A percentile compares a stretch with the other conserved stretches of the same genome.
phyloP scores from a whole-genome alignment of 1,140 invertebrate species.

The Tetramorium parvispinum region DNA sequence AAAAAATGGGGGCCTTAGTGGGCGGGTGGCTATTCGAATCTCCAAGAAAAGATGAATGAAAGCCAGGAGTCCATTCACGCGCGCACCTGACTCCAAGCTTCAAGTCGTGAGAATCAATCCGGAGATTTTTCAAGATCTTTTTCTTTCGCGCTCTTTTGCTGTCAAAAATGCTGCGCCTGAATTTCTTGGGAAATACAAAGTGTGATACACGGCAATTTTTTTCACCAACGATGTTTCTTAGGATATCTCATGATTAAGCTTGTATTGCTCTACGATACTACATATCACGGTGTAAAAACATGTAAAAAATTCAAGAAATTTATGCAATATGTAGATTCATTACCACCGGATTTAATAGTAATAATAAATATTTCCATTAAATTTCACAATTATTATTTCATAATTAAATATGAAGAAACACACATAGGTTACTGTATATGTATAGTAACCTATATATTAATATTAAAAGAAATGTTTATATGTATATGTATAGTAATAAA shows the following conservation, averaged over 20 bases:
- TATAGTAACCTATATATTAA: too few relatives aligned
- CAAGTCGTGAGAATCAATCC: constrained; percentile 67
- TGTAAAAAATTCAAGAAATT: neutral
- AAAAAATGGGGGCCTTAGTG: constrained; percentile 61
- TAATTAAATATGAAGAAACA: neutral
- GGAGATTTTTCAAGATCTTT: constrained; percentile 55
- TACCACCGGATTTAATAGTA: neutral
- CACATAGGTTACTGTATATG: neutral
- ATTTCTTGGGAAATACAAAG: constrained; percentile 3
- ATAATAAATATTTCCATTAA: neutral
- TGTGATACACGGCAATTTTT: constrained; percentile 41
- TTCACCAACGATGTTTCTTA: constrained; percentile 10
- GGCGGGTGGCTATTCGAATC: constrained; percentile 67
- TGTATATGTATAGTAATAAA: neutral
- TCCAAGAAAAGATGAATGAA: constrained; percentile 55
- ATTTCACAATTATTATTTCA: neutral
- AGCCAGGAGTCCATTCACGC: constrained; percentile 60
- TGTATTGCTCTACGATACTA: neutral
- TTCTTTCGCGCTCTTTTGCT: constrained; percentile 22
- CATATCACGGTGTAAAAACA: neutral
- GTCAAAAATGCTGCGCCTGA: neutral
- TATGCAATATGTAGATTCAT: neutral
- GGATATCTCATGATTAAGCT: neutral
- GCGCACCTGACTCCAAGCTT: constrained; percentile 63
- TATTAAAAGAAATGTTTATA: too few relatives aligned